Base-by-base conservation (phyloP, 2,888 invertebrate species). In the Drosophila nr. perissopoda region DNA sequence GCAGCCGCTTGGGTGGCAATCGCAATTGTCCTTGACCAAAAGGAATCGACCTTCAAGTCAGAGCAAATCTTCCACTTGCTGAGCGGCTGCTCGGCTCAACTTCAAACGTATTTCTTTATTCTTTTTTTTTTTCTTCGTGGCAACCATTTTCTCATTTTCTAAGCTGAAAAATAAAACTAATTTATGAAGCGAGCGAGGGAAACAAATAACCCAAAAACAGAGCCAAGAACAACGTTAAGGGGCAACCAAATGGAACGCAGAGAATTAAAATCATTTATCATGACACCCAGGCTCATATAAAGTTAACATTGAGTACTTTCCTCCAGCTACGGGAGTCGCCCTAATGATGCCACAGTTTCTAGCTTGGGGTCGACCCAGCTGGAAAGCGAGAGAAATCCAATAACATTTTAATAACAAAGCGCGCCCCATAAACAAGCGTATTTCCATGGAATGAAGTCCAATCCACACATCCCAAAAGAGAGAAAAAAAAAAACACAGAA, bases 341-440 rank as follows among this genome's bases (percentile, higher is more conserved):
- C 36, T 81, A 81, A 81, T 74, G 82, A 85, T 67, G 62, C 60
- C 40, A 52, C 57, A 57, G 67, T 65, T 52, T 51, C 11, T 68
- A 11, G 21, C 16, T 53, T 34, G 21, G 42, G 33, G 38, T 42
- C 21, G n/a, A 29, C 21, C 75, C 87, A 88, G 89, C 88, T 82
- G 84, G 78, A 80, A 84, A 87, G 87, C 89, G 88, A 89, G 89
- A 89, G 89, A 83, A 90, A 90, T 81, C 89, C 89, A 87, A 91
- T 91, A 89, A 89, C 90, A 89, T 90, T 89, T 89, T 89, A 89
- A 89, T 89, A 89, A 89, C 88, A 90, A 89, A 85, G 88, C 79
- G 46, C 74, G 76, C 68, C 68, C 63, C 75, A 82, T 89, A 88
- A 88, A 88, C 88, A 90, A 83, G 75, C 89, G 85, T 68, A 82